Evolutionary conservation across 2,113 vertebrate species (phyloP), one percentile per base, ranked within the genome.

Genomic region (Cacatua alba): DNA sequence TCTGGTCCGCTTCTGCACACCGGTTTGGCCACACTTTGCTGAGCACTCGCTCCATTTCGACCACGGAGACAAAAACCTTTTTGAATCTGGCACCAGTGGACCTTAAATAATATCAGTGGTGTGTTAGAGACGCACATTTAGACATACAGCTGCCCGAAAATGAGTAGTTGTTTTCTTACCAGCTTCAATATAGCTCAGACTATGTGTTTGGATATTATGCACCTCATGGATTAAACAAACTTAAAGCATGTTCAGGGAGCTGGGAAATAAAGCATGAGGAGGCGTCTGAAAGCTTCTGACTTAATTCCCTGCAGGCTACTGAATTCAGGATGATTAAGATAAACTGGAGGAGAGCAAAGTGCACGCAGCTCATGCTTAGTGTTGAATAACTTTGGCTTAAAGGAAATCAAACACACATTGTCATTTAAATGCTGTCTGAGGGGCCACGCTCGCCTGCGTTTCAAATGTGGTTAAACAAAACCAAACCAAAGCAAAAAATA

Each of bases 41-140:
- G 98, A 98, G 78, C 99, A 99, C 53, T 97, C 96, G 2, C 98
- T 99, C 99, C 99, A 99, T 72, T 98, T 97, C 39, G 99, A 99
- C 99, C 99, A 99, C 0, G 93, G 97, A 52, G 98, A 98, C 99
- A 99, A 99, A 71, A 95, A 94, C 33, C 57, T 97, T 64, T 98
- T 97, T n/a, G 95, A 71, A 48, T 97, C 96, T 82, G 91, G 90
- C 60, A 69, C 79, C 49, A 90, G 91, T 10, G 95, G 98, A 82
- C 97, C 99, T 99, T 93, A 57, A 92, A 96, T 69, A 55, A 95
- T 72, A 93, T 70, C 67, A 86, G 75, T 2, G 26, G 11, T 21
- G 77, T 37, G 71, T 96, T 94, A 97, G 77, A 65, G 67, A 69
- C 0, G 49, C 46, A 33, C 3, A 1, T 74, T 74, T 15, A 77